Percentiles rank a stretch among this genome's conserved stretches.
phyloP scores from a whole-genome alignment of 2,888 invertebrate species.

The Pardosa pseudoannulata region DNA sequence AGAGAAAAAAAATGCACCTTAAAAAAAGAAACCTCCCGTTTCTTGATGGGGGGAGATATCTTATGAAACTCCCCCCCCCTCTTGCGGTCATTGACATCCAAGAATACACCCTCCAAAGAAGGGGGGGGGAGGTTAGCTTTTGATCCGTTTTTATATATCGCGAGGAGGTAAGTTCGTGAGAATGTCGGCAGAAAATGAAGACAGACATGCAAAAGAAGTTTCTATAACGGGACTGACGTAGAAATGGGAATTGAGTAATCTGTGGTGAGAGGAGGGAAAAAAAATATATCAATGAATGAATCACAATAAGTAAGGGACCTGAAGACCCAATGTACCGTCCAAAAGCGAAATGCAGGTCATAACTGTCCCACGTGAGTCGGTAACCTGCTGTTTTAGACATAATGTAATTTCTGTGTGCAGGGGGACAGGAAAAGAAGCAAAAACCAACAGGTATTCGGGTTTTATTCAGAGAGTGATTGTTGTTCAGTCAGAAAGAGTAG shows the following conservation, averaged over 20 bases:
- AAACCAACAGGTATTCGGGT: not conserved
- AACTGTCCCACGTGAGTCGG: not conserved
- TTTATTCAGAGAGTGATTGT: not conserved
- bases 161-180: not conserved
- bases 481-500: not conserved
- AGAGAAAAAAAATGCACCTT: not conserved
- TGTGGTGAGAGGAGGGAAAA: not conserved
- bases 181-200: not conserved
- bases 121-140: not conserved
- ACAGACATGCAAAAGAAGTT: constrained; percentile 12
- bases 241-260: constrained; percentile 1
- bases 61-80: not conserved
- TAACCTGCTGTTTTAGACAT: constrained; percentile 17
- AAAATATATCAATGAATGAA: not conserved
- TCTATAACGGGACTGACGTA: not conserved
- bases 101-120: not conserved
- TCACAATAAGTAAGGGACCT: not conserved
- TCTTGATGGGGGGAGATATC: not conserved
- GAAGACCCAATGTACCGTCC: not conserved
- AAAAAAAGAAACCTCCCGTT: constrained; percentile 12
- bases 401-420: not conserved
- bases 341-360: constrained; percentile 12
- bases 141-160: not conserved
- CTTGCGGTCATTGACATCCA: constrained; percentile 9
- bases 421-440: not conserved